Conservation (phyloP, 2,113 vertebrate genomes). For the Centrocercus urophasianus region DNA sequence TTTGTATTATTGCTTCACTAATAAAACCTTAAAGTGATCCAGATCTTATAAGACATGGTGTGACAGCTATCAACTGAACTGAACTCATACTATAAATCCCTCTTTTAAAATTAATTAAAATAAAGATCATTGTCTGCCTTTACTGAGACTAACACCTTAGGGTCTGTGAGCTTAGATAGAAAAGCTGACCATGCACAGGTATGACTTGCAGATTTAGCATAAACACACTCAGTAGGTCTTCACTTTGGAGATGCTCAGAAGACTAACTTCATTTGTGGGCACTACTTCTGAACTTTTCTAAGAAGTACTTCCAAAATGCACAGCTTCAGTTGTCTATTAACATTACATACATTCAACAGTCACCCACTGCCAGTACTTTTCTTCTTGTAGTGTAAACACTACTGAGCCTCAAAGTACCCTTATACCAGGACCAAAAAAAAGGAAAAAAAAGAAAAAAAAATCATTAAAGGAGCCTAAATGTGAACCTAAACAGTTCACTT, state of each 20-base stretch:
- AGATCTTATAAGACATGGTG: not conserved
- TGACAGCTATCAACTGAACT: too few relatives aligned
- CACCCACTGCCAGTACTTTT: not conserved
- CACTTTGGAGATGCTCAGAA: not conserved
- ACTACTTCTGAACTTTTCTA: not conserved
- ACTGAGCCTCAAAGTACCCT: not conserved
- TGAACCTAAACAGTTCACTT: not conserved
- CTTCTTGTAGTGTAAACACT: not conserved
- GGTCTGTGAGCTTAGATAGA: not conserved
- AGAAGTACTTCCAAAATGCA: not conserved
- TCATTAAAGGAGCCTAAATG: not conserved
- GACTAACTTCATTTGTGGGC: not conserved
- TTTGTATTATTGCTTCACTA: not conserved
- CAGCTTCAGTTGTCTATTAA: not conserved
- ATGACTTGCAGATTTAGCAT: not conserved
- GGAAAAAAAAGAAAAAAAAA: too few relatives aligned
- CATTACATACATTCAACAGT: fast-evolving
- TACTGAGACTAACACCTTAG: not conserved
- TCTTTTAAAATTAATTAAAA: not conserved
- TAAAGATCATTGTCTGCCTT: not conserved
- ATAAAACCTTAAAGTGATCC: not conserved
- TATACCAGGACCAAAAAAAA: not conserved
- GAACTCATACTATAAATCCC: not conserved
- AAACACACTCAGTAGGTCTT: not conserved
- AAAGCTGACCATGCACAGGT: not conserved